Evolutionary conservation across 2,888 invertebrate genomes (phyloP), one percentile per base, ranked within the genome.

Genomic region (Rhagonycha lutea): DNA sequence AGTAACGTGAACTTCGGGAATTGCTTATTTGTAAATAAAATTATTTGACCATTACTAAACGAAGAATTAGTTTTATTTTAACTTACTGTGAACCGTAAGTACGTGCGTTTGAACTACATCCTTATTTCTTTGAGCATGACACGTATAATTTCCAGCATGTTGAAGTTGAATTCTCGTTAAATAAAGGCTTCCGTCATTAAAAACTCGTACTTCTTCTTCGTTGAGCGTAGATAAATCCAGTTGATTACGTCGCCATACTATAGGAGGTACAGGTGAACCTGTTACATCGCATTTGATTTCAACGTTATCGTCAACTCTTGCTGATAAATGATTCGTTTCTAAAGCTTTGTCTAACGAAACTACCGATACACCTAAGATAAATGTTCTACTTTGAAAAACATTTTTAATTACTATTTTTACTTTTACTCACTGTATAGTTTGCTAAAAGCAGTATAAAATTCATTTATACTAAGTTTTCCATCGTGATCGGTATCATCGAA

Each of bases 261-360:
- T 91, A 14, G 92, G 92, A 3, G 92, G 92, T 8, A 92, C 91
- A 12, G 93, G 93, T 18, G 92, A 92, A 14, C 93, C 93, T 24
- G 91, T 92, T 69, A 94, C 92, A 86, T 94, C 94, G 86, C 94
- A 94, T 85, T 93, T 93, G 81, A 94, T 92, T 86, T 94, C 94
- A 70, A 94, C 92, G 85, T 94, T 94, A 86, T 94, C 94, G 28
- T 93, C 94, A 14, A 94, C 92, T 69, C 93, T 89, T 3, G 94
- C 94, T 32, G 92, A 90, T 76, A 94, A 89, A 82, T 92, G 91
- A 85, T 93, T 93, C 70, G 92, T 90, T 85, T 93, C 92, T 72
- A 94, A 88, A 23, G 92, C 92, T 84, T 94, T 93, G 87, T 94
- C 93, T 86, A 94, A 85, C 0, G 92, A 91, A 12, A 93, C 93